Percentiles rank a stretch among this genome's conserved stretches.
These are phyloP conservation scores for Rhabdophis nuchalis DNA, from an alignment of 2,797 vertebrate genomes.

Conservation along the genomic window DNA sequence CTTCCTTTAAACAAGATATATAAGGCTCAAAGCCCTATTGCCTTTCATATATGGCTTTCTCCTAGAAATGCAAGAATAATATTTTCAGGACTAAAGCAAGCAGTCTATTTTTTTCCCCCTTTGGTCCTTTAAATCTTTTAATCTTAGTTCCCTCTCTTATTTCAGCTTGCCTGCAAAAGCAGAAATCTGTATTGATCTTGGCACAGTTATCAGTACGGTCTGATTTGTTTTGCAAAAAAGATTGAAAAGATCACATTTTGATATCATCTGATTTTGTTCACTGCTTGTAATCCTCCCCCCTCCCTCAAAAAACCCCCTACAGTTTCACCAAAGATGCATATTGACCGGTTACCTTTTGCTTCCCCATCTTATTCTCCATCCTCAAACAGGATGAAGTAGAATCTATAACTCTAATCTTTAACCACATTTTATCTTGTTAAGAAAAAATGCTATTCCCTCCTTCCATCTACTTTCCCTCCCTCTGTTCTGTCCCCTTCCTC, in stretches of 20 bases:
- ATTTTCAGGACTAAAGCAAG: too few relatives aligned
- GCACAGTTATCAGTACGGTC: background rate
- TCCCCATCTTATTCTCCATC: too few relatives aligned
- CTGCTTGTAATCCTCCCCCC: background rate
- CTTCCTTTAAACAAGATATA: background rate
- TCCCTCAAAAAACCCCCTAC: background rate
- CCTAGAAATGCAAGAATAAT: background rate
- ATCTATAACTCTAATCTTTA: slow-evolving; percentile 8
- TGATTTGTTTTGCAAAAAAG: background rate
- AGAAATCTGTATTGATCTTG: background rate
- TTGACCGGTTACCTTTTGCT: background rate
- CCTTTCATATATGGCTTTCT: background rate
- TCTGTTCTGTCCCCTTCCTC: background rate
- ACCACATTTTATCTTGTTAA: background rate
- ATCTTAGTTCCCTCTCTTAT: background rate
- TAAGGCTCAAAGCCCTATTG: background rate
- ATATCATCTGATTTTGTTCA: background rate
- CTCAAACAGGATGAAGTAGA: background rate
- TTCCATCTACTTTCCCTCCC: background rate
- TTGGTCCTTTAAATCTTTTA: background rate
- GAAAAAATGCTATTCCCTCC: background rate
- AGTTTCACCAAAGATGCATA: background rate
- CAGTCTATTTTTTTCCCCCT: background rate
- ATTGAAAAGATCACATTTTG: background rate
- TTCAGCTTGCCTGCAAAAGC: background rate